Evolutionary conservation across 2,113 vertebrate genomes (phyloP).

Genomic region (Erinaceus europaeus): DNA sequence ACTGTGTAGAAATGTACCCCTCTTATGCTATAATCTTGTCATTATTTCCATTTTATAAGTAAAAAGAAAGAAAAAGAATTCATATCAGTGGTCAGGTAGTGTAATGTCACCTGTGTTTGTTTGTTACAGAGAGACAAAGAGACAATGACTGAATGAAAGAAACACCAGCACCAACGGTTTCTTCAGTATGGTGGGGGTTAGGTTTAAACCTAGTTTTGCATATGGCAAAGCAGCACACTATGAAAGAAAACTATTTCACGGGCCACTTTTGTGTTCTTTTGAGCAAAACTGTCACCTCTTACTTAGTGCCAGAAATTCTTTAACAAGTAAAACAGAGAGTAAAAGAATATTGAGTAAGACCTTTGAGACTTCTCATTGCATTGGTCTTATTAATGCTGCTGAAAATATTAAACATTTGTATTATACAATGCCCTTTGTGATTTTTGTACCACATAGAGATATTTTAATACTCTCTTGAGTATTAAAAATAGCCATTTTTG

Average conservation of each 20-base stretch:
- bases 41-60: not conserved
- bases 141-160: too few species aligned
- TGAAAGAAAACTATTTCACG: too few species aligned
- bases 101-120: accelerated
- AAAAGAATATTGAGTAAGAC: not conserved
- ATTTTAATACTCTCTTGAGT: not conserved
- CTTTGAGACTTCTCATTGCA: not conserved
- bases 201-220: too few species aligned
- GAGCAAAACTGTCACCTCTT: not conserved
- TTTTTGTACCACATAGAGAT: not conserved
- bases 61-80: not conserved
- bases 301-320: not conserved
- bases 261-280: not conserved
- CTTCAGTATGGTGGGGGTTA: too few species aligned
- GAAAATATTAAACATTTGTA: not conserved
- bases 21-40: too few species aligned
- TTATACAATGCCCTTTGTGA: not conserved
- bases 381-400: not conserved
- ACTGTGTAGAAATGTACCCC: not conserved
- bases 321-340: not conserved
- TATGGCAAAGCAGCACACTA: too few species aligned
- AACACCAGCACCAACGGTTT: too few species aligned
- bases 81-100: accelerated
- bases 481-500: not conserved
- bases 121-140: too few species aligned